Base-by-base conservation (phyloP, 2,888 invertebrate genomes). In the Nineta flava region DNA sequence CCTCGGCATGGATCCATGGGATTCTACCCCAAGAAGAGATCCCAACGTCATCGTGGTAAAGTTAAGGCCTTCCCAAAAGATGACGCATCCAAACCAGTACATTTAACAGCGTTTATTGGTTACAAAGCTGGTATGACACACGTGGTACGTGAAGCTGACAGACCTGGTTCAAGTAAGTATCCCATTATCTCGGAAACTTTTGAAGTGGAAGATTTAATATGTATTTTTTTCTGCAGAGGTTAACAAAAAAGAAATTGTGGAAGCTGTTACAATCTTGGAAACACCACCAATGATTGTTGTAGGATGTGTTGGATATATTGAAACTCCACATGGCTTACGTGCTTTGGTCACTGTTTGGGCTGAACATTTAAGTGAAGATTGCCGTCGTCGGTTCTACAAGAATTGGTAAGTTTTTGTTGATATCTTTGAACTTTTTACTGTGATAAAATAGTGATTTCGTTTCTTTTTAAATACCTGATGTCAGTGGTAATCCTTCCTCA, bases 101-200 rank as follows among this genome's bases (percentile, higher is more conserved):
- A 97, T 72, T 75, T 99, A 53, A 99, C 99, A 1, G 92, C 96
- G 46, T 99, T 99, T 66, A 78, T 99, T 60, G 95, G 90, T 53
- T 99, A 96, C 74, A 99, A 99, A 70, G 97, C 99, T 65, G 99
- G 99, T 68, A 99, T 99, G 99, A 96, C 95, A 62, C 99, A 99
- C 69, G 88, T 99, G 70, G 90, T 99, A 9, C 81, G 99, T 59
- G 99, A 99, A 73, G 96, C 95, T 49, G 95, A 97, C 72, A 83
- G 95, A 72, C 95, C 95, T 63, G 96, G 96, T 55, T 97, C 96
- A 71, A 96, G 94, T 95, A 71, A 86, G 93, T 84, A 49, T 9
- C 12, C 13, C 42, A 52, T 53, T 46, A 10, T 32, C 10, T 32
- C 32, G 32, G 10, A 7, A 32, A 32, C 10, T 52, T 54, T 48